phyloP scores from a whole-genome alignment of 2,113 vertebrate species.

The Rattus rattus region DNA sequence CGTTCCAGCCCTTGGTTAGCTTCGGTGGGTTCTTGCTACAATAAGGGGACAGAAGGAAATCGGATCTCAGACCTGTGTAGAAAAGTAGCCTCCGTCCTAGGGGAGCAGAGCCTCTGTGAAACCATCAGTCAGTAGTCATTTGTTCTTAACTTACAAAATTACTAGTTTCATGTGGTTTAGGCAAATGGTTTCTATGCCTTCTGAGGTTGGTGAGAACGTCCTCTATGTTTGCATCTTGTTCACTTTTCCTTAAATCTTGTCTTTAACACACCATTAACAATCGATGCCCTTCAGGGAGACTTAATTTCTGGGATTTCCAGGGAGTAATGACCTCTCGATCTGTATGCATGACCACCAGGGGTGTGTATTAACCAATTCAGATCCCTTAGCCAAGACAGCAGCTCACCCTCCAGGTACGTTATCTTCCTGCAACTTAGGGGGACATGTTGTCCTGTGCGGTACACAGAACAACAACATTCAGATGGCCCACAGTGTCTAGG shows the following conservation, averaged over 20 bases:
- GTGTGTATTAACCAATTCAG: background rate
- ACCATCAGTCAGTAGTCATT: background rate
- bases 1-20: background rate
- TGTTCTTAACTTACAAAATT: background rate
- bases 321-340: background rate
- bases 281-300: background rate
- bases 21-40: slow-evolving; percentile 6
- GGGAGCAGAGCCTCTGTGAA: background rate
- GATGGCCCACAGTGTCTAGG: background rate
- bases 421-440: background rate
- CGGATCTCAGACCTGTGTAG: background rate
- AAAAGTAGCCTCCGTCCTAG: background rate
- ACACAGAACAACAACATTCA: background rate
- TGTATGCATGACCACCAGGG: background rate
- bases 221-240: background rate
- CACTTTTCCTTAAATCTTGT: background rate
- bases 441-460: background rate
- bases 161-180: background rate
- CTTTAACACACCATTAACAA: slow-evolving; percentile 9
- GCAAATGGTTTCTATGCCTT: background rate
- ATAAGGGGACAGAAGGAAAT: background rate
- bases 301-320: background rate
- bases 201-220: background rate
- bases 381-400: background rate
- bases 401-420: background rate